These are phyloP conservation scores for Epistrophella euchroma DNA, from an alignment of 2,888 invertebrate species.

Conservation along the genomic window DNA sequence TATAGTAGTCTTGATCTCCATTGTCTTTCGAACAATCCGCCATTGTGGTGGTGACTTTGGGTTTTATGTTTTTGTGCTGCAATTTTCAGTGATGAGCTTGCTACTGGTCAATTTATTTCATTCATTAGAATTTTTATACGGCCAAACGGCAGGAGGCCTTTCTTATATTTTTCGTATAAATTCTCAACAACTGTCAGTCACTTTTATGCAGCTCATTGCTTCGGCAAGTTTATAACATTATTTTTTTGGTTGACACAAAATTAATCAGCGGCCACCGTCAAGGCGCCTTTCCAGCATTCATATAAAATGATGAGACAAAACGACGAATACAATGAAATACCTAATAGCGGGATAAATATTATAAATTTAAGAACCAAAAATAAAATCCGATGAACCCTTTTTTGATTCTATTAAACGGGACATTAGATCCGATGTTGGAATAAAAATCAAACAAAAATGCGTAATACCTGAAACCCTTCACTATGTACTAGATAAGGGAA, in stretches of 20 bases:
- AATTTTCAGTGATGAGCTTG: background rate
- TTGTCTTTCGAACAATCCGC: background rate
- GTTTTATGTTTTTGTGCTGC: background rate
- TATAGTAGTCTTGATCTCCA: background rate
- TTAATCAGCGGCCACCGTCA: slow-evolving; percentile 44
- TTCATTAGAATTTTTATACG: slow-evolving; percentile 60
- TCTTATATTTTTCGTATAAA: slow-evolving; percentile 29
- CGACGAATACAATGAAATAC: too few species aligned
- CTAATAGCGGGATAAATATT: too few species aligned
- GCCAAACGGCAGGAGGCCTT: slow-evolving; percentile 54
- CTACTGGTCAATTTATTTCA: slow-evolving; percentile 28
- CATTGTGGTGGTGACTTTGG: background rate
- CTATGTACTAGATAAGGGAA: too few species aligned
- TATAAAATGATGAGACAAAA: too few species aligned
- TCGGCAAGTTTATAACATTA: slow-evolving; percentile 37
- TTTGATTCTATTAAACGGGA: too few species aligned
- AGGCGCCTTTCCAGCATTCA: slow-evolving; percentile 30
- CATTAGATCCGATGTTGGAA: too few species aligned
- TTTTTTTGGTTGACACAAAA: slow-evolving; percentile 32
- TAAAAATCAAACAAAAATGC: too few species aligned
- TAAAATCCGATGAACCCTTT: too few species aligned
- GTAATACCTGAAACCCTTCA: too few species aligned
- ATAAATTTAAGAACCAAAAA: too few species aligned
- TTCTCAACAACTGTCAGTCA: slow-evolving; percentile 65
- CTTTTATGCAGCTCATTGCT: slow-evolving; percentile 42